Evolutionary conservation across 2,797 vertebrate species (phyloP).

Genomic region (Fistularia tabacaria): DNA sequence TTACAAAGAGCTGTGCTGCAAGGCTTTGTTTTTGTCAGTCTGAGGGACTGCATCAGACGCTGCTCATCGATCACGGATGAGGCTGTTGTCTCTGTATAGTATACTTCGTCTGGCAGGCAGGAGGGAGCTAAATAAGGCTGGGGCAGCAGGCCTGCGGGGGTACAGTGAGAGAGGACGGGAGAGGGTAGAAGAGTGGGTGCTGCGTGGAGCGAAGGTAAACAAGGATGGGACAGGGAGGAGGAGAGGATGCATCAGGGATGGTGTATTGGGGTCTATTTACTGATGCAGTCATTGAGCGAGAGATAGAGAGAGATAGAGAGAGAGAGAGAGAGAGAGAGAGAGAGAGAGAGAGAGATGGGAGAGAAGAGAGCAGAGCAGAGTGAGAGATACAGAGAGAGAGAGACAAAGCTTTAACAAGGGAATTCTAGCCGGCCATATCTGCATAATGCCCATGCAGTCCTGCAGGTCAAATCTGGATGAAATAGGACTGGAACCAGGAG

Average conservation of each 20-base stretch:
- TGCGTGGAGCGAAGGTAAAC: constrained; percentile 53
- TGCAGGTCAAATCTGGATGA: constrained; percentile 64
- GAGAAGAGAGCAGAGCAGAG: constrained; percentile 2
- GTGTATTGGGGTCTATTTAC: constrained; percentile 73
- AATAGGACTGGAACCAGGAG: constrained; percentile 38
- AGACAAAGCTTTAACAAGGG: constrained; percentile 22
- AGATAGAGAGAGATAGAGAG: constrained; percentile 7
- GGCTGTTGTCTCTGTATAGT: constrained; percentile 66
- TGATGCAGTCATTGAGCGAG: constrained; percentile 69
- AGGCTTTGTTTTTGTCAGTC: constrained; percentile 64
- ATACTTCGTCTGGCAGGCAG: constrained; percentile 49
- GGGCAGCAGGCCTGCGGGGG: constrained; percentile 49
- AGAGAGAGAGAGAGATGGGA: constrained; percentile 21
- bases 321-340: constrained; percentile 2
- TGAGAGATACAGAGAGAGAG: constrained; percentile 9
- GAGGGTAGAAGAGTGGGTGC: constrained; percentile 20
- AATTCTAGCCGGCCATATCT: constrained; percentile 55
- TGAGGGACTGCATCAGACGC: constrained; percentile 66
- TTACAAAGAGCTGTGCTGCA: constrained; percentile 24
- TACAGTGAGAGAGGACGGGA: constrained; percentile 17
- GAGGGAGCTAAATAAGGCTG: constrained; percentile 59
- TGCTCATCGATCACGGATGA: constrained; percentile 68
- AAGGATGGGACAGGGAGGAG: constrained; percentile 55
- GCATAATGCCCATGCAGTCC: constrained; percentile 59
- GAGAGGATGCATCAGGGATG: constrained; percentile 57